Conservation (phyloP, 1,140 invertebrate species). For the Vanessa tameamea region DNA sequence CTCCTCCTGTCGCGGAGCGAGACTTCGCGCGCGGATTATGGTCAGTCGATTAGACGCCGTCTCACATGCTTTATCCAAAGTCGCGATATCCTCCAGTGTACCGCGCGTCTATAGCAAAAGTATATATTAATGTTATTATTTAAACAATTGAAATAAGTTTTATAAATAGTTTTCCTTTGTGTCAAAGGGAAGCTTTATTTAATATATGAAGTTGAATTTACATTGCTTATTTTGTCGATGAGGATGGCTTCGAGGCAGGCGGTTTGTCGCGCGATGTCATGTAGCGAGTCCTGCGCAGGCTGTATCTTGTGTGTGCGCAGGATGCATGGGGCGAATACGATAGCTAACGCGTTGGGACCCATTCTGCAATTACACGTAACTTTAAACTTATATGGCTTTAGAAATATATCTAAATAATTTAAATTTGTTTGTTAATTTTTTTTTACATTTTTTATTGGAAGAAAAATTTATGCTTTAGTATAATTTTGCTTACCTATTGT, state of each 20-base stretch:
- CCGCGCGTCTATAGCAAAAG: slow-evolving; percentile 82
- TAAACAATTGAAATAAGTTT: too few relatives aligned
- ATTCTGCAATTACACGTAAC: slow-evolving; percentile 82
- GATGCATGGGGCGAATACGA: slow-evolving; percentile 97
- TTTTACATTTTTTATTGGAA: not conserved
- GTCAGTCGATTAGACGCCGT: slow-evolving; percentile 88
- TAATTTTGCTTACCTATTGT: slow-evolving; percentile 83
- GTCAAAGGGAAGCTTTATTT: not conserved
- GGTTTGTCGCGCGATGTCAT: slow-evolving; percentile 89
- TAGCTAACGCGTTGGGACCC: slow-evolving; percentile 94
- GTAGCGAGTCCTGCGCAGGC: slow-evolving; percentile 94
- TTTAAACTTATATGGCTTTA: not conserved
- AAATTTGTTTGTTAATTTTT: not conserved
- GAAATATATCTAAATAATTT: not conserved
- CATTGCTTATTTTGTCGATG: slow-evolving; percentile 83
- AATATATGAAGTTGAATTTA: slow-evolving; percentile 33
- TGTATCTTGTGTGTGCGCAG: slow-evolving; percentile 91
- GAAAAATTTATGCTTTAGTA: not conserved
- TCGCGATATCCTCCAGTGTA: slow-evolving; percentile 93
- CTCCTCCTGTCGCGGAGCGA: slow-evolving; percentile 79
- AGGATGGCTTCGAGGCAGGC: slow-evolving; percentile 94
- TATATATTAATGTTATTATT: not conserved
- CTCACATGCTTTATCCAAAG: slow-evolving; percentile 90
- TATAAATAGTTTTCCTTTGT: not conserved
- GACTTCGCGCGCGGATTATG: slow-evolving; percentile 82